phyloP scores from a whole-genome alignment of 2,888 invertebrate genomes.

The Polydrusus cervinus region DNA sequence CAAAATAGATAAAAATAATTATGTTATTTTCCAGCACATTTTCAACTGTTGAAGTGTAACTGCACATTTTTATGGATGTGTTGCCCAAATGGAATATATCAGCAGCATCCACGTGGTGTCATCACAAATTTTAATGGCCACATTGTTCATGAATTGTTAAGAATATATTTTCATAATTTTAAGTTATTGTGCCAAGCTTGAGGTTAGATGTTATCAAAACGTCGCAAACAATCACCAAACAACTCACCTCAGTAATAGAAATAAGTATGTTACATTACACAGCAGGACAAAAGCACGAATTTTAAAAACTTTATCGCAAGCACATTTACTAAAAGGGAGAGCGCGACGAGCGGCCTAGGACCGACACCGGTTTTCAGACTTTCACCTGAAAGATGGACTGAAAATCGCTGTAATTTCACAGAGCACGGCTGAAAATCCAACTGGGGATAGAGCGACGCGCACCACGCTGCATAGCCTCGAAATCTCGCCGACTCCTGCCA shows the following conservation, averaged over 20 bases:
- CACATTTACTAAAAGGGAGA: conserved; percentile 19
- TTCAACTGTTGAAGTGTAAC: background rate
- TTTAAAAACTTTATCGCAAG: conserved; percentile 23
- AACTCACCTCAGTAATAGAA: conserved; percentile 48
- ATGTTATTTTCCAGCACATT: conserved; percentile 16
- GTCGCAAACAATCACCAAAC: conserved; percentile 16
- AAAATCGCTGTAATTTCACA: conserved; percentile 52
- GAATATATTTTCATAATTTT: conserved; percentile 41
- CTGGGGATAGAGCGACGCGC: conserved; percentile 65
- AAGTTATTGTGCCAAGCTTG: conserved; percentile 33
- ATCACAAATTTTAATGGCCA: conserved; percentile 25
- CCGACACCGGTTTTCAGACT: conserved; percentile 49
- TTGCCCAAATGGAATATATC: conserved; percentile 49
- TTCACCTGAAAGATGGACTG: conserved; percentile 52
- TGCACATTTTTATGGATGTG: conserved; percentile 43
- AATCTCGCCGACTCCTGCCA: conserved; percentile 68
- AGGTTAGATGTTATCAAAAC: conserved; percentile 51
- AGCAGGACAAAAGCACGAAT: conserved; percentile 34
- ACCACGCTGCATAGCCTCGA: conserved; percentile 67
- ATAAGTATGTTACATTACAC: conserved; percentile 50
- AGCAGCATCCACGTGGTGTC: conserved; percentile 48
- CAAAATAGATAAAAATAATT: conserved; percentile 37
- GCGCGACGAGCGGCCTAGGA: conserved; percentile 26
- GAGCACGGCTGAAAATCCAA: conserved; percentile 51
- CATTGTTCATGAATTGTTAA: conserved; percentile 27